Evolutionary conservation across 2,797 vertebrate species (phyloP), one percentile per base, ranked within the genome.

Genomic region (Gymnocypris eckloni): DNA sequence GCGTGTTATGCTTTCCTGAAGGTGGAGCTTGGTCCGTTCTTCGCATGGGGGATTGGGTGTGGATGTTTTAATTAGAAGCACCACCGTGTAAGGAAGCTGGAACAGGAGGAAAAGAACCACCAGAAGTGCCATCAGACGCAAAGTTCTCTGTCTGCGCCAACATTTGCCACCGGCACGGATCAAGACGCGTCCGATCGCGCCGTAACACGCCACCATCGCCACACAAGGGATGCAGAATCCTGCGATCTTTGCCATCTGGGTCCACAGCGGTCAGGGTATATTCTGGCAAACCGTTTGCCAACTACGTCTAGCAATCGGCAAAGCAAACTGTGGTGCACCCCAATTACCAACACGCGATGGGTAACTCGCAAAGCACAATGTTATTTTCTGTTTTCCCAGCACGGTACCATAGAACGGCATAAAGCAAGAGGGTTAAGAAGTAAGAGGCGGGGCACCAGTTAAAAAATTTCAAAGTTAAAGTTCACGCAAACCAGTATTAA

Each of bases 81-180:
- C 94, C 16, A 96, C 80, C 1, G 96, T 97, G 93, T 98, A 96
- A 0, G 98, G 98, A 43, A 98, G 93, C 93, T 99, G 98, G 92
- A 98, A 95, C 4, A 92, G 54, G 86, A 97, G 88, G 0, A 99
- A 99, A 3, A 96, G 94, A 28, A 95, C 45, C 90, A 99, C 96
- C 41, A 99, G 93, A 0, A 91, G 91, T 87, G 96, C 88, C 92
- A 98, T 97, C 67, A 99, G 92, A 45, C 94, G 94, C 86, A 98
- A 90, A 0, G 95, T 96, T 4, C 93, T 94, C 89, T 94, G 95
- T 7, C 90, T 93, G 0, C 90, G 92, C 93, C 93, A 93, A 0
- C 94, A 94, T 0, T 92, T 89, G 0, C 90, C 90, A 0, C 91
- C 93, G 10, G 94, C 91, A 0, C 92, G 93, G 90, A 95, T 91